Percentiles rank a stretch among this genome's conserved stretches.
Conservation (phyloP, 2,113 vertebrate genomes). For the Eretmochelys imbricata region DNA sequence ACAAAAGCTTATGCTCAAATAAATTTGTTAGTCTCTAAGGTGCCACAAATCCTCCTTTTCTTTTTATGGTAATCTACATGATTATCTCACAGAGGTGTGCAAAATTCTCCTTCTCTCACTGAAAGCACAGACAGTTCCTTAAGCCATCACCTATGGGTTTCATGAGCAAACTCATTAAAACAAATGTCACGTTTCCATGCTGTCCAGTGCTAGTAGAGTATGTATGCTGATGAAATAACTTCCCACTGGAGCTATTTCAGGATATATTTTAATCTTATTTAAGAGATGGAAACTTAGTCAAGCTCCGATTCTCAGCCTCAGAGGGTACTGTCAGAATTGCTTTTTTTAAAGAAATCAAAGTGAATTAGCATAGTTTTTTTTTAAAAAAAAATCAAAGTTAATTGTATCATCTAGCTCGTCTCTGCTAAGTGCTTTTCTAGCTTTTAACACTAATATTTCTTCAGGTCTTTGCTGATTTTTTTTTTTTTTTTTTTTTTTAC, state of each 20-base stretch:
- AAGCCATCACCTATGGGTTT: not conserved
- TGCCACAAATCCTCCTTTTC: too few species aligned
- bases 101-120: not conserved
- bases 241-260: not conserved
- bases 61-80: not conserved
- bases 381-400: not conserved
- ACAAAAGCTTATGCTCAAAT: too few species aligned
- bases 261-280: not conserved
- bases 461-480: not conserved
- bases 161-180: not conserved
- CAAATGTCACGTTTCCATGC: not conserved
- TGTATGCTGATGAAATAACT: not conserved
- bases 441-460: conserved; percentile 1
- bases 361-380: not conserved
- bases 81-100: not conserved
- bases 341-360: not conserved
- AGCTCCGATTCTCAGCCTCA: not conserved
- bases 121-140: conserved; percentile 12
- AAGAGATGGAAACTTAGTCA: not conserved
- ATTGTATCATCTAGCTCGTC: not conserved
- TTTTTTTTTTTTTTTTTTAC: too few species aligned
- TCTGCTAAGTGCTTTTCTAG: not conserved
- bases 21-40: too few species aligned
- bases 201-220: not conserved
- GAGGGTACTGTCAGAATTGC: not conserved